Evolutionary conservation across 2,797 vertebrate species (phyloP).

Genomic region (Manis javanica): DNA sequence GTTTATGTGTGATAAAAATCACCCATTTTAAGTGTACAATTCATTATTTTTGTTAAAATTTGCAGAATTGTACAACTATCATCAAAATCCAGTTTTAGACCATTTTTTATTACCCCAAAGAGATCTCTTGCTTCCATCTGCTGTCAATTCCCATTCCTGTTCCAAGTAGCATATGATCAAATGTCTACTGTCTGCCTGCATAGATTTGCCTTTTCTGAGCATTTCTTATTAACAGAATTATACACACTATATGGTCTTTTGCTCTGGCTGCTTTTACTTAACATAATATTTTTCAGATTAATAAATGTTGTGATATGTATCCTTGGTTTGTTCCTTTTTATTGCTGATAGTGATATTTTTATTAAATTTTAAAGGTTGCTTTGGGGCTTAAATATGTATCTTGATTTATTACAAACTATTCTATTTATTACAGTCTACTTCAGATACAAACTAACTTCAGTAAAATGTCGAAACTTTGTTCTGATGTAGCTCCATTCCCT

Average conservation of each 20-base stretch:
- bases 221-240: slow-evolving; percentile 16
- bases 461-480: neutral
- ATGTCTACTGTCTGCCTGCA: neutral
- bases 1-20: slow-evolving; percentile 21
- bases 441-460: slow-evolving; percentile 11
- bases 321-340: slow-evolving; percentile 31
- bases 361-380: neutral
- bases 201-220: slow-evolving; percentile 42
- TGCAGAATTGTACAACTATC: neutral
- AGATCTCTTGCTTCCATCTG: neutral
- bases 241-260: neutral
- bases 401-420: slow-evolving; percentile 22
- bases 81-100: slow-evolving; percentile 33
- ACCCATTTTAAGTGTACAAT: neutral
- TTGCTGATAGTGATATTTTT: neutral
- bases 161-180: neutral
- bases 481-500: neutral
- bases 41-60: neutral
- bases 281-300: slow-evolving; percentile 14
- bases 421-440: slow-evolving; percentile 2
- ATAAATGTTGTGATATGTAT: neutral
- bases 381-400: neutral
- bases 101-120: neutral
- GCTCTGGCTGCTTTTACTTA: slow-evolving; percentile 39
- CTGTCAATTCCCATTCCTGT: neutral